Evolutionary conservation across 1,140 invertebrate genomes (phyloP).

Genomic region (Teleogryllus occipitalis): DNA sequence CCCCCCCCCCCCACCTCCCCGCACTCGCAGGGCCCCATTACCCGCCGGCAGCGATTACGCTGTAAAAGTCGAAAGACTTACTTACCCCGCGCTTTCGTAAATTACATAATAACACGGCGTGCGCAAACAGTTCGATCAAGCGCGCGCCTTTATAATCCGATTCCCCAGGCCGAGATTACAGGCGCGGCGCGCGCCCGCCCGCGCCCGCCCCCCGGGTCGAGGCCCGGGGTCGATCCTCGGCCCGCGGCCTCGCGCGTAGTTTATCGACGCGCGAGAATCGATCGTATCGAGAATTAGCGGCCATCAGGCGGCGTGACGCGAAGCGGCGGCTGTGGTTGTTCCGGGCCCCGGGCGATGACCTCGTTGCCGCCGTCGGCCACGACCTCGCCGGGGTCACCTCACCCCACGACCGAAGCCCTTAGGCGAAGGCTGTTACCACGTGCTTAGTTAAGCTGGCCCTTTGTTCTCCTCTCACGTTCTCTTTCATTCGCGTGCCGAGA

Average conservation of each 20-base stretch:
- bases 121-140: background rate
- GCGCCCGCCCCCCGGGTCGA: background rate
- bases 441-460: too few relatives aligned
- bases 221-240: background rate
- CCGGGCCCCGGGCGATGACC: background rate
- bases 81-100: background rate
- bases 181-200: too few relatives aligned
- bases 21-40: background rate
- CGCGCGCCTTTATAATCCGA: background rate
- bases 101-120: conserved; percentile 4
- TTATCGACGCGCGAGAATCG: background rate
- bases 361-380: background rate
- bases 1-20: too few relatives aligned
- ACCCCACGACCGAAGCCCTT: too few relatives aligned
- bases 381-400: background rate
- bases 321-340: background rate
- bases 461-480: too few relatives aligned
- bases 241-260: background rate
- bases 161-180: background rate
- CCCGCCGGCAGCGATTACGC: background rate
- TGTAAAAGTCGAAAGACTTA: conserved; percentile 5
- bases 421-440: too few relatives aligned
- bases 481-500: too few relatives aligned
- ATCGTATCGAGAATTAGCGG: background rate
- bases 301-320: background rate